Base-by-base conservation (phyloP, 2,113 vertebrate species). In the Alethe castanea region DNA sequence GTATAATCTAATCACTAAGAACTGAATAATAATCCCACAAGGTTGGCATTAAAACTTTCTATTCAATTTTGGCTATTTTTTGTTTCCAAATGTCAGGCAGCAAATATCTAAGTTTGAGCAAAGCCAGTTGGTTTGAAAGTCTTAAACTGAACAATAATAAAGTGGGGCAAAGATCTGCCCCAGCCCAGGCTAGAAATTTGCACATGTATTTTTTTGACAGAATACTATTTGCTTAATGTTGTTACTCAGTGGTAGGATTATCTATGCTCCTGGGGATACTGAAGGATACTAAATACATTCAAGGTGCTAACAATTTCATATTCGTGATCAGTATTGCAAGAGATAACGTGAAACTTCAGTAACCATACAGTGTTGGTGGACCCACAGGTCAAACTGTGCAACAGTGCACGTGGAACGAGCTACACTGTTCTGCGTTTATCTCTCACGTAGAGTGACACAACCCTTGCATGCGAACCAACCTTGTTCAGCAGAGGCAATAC, bases 11-110 rank as follows among this genome's bases (percentile, higher is more conserved):
- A 80, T 89, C 85, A 89, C 70, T 83, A 94, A 95, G 93, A 95
- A 92, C 90, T 96, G 44, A 96, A 56, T 85, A 97, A 92, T 90
- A 97, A 81, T 72, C 93, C 94, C 86, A 95, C 94, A 96, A 98
- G 98, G 98, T 98, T 98, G 98, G 98, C 98, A 98, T 98, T 98
- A 98, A 98, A 98, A 98, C 97, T 98, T 98, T 98, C 97, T 97
- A 96, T 95, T 96, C 52, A 98, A 96, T 97, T 97, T 97, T 96
- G 96, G 90, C 72, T 92, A 52, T 0, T 66, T 91, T 96, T 97
- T 95, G 61, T 98, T 98, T 98, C 81, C 96, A 97, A 97, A 98
- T 94, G 96, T 97, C 95, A 98, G 98, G 98, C 98, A 98, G 98
- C 98, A 97, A 95, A 92, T 97, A 97, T 97, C 92, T 91, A 98